Evolutionary conservation across 2,797 vertebrate species (phyloP), one percentile per base, ranked within the genome.

Genomic region (Podargus strigoides): DNA sequence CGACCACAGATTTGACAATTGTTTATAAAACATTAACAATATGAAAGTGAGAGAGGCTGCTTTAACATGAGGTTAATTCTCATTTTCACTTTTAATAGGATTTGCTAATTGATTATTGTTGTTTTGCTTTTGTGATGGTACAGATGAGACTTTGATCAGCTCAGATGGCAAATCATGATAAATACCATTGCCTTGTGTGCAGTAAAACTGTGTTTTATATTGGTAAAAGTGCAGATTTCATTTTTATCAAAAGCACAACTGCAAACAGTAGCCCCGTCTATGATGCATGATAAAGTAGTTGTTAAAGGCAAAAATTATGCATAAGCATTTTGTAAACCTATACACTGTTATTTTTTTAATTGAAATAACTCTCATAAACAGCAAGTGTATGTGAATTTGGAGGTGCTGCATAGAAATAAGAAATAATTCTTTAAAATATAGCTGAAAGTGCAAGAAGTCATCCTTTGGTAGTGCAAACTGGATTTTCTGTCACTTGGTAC

Each of bases 31-130:
- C 1, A 82, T 74, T 76, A 67, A 86, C 11, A 3, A 64, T 53
- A 73, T 12, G 53, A 83, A 39, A 82, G n/a, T 68, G 49, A 89
- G 67, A 64, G 39, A 82, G 15, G 42, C 37, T 87, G 41, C 78
- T 92, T 50, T 52, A 77, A 68, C 24, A 53, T 60, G 64, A 90
- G 30, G 44, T 83, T 93, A 79, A 73, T 82, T 17, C 42, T 92
- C 8, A 58, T 89, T 94, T 91, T 85, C 63, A 49, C 32, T 88
- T 90, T 90, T 70, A 90, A 36, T 77, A 41, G 24, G 14, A 50
- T 74, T 89, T 91, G 56, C 46, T 90, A 91, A 91, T 77, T 88
- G 44, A 50, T 91, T 89, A 74, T 74, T 80, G 36, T 59, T 91
- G 41, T 44, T 92, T 60, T 75, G 37, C 16, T 84, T 90, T 84